Evolutionary conservation across 1,140 invertebrate species (phyloP).

Genomic region (Rhizoglyphus robini): DNA sequence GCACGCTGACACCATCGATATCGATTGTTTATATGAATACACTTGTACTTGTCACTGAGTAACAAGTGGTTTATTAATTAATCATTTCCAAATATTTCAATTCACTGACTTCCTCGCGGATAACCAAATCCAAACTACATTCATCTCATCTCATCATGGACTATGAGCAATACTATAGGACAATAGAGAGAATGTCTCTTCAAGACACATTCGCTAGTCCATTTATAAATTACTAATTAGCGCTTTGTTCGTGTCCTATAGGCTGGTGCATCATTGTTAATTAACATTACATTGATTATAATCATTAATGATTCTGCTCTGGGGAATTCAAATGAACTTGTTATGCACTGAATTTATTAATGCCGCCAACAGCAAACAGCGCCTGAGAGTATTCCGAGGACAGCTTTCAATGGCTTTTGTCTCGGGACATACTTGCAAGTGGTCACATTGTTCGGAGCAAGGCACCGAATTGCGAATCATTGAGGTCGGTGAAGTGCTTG

Average conservation of each 20-base stretch:
- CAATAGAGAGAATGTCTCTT: conserved; percentile 5
- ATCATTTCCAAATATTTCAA: too few species aligned
- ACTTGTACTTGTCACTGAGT: too few species aligned
- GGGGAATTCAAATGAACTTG: conserved; percentile 1
- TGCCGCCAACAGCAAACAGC: neutral
- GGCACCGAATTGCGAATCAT: neutral
- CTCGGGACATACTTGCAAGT: neutral
- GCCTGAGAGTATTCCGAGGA: neutral
- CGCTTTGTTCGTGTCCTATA: neutral
- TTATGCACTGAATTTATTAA: neutral
- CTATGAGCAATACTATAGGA: too few species aligned
- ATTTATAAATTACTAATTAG: too few species aligned
- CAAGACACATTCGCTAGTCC: neutral
- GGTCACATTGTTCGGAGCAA: neutral
- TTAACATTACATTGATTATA: too few species aligned
- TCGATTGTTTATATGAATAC: too few species aligned
- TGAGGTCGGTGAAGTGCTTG: conserved; percentile 13
- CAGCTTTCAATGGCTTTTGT: neutral
- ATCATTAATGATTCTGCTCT: conserved; percentile 9
- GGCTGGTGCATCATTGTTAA: too few species aligned
- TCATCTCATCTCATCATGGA: too few species aligned
- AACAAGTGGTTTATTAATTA: too few species aligned
- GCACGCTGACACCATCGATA: too few species aligned
- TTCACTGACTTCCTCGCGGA: too few species aligned
- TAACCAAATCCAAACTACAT: too few species aligned